Conservation (phyloP, 2,888 invertebrate species). For the Apamea epomidion region DNA sequence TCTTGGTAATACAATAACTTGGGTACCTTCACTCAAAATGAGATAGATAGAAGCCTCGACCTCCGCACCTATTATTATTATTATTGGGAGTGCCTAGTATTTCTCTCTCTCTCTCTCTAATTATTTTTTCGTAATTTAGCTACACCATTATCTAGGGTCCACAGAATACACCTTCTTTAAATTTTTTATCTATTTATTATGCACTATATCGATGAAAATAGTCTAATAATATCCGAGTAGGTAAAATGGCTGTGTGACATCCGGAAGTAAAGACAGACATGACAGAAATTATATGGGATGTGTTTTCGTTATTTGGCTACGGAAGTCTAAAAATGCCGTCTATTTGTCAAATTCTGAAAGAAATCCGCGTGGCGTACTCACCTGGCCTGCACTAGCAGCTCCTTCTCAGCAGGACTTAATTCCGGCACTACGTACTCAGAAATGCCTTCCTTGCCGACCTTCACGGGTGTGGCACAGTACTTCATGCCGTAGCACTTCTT, state of each 20-base stretch:
- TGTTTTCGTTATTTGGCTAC: no score
- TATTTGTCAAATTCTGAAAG: background rate
- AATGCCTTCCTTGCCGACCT: slow-evolving; percentile 78
- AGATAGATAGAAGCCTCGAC: background rate
- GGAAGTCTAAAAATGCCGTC: no score
- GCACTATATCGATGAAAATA: no score
- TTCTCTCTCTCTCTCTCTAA: no score
- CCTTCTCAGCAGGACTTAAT: slow-evolving; percentile 76
- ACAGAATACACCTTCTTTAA: background rate
- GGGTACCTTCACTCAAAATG: background rate
- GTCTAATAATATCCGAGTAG: no score
- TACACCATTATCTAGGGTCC: background rate
- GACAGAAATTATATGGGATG: background rate
- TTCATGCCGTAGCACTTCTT: slow-evolving; percentile 79
- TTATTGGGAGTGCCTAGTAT: no score
- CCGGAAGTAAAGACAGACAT: background rate
- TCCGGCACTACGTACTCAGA: slow-evolving; percentile 79
- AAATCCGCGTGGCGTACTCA: slow-evolving; percentile 60
- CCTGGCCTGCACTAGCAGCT: slow-evolving; percentile 79
- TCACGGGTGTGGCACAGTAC: slow-evolving; percentile 82
- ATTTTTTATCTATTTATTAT: no score
- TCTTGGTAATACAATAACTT: background rate
- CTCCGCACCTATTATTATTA: no score
- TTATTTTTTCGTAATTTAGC: no score
- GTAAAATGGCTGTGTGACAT: background rate